Conservation (phyloP, 2,113 vertebrate genomes). For the Chloroceryle aenea region DNA sequence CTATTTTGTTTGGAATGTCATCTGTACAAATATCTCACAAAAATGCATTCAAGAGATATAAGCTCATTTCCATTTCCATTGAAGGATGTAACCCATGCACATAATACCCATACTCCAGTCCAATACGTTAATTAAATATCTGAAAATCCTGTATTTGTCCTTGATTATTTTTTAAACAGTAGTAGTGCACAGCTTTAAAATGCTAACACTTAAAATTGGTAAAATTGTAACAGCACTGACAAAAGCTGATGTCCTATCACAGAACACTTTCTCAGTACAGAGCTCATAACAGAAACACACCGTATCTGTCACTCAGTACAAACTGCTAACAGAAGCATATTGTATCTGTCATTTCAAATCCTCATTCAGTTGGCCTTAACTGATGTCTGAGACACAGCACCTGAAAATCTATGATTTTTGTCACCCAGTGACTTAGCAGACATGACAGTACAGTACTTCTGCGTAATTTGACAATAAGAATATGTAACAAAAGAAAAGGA, state of each 20-base stretch:
- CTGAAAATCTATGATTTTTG: neutral
- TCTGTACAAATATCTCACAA: neutral
- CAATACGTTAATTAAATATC: neutral
- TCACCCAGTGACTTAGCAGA: neutral
- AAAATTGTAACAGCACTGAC: neutral
- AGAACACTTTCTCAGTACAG: neutral
- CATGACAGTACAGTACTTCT: neutral
- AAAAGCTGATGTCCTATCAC: neutral
- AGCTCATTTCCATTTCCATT: neutral
- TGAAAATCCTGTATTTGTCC: neutral
- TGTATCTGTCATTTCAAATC: neutral
- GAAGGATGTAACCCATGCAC: neutral
- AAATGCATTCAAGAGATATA: neutral
- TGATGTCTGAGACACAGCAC: neutral
- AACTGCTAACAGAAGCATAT: neutral
- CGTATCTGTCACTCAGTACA: neutral
- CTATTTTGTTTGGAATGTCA: neutral
- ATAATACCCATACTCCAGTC: neutral
- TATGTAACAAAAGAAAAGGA: neutral
- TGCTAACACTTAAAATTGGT: neutral
- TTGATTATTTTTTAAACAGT: neutral
- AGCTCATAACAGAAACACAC: neutral
- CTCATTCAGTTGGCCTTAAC: neutral
- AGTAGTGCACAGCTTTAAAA: neutral
- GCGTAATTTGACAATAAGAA: neutral